Base-by-base conservation (phyloP, 1,140 invertebrate genomes). In the Cherax destructor region DNA sequence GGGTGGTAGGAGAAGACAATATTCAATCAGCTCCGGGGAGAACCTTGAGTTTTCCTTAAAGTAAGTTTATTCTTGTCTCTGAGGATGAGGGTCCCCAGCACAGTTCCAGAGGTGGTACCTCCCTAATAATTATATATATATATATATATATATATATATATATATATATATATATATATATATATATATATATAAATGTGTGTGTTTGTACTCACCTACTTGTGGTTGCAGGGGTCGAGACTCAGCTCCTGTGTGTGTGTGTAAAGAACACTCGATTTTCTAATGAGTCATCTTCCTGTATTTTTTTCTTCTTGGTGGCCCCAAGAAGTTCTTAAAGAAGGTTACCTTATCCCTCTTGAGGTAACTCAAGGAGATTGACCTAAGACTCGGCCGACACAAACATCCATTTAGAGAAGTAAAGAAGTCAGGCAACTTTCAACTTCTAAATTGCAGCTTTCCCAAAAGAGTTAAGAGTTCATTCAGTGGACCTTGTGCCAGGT, bases 371-470 rank as follows among this genome's bases (percentile, higher is more conserved):
- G 47, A 41, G 47, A 79, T 79, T 79, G 77, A 79, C 18, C 77
- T 79, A 79, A 79, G 77, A 79, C 77, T 4, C 47, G 16, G 13
- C 47, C 47, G 77, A 79, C 77, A 50, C 77, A 79, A 49, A 79
- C 77, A 79, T 79, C 16, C 47, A 79, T 79, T 79, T 79, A 52
- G 77, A 49, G 4, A 79, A 16, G 16, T 50, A 79, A 50, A 52
- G 24, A 79, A 49, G 77, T 24, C 41, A 30, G 77, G 16, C 7
- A 79, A 79, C 77, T 79, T 52, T 79, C 47, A 79, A 79, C 77
- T 79, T 79, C 50, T 49, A 50, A 49, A 79, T 79, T 79, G 77
- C 47, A 79, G 77, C 77, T 79, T 50, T 79, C 18, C 41, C 77
- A 50, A 77, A 41, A 21, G 47, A 79, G 77, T 79, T 79, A 50